Percentiles rank a stretch among this genome's conserved stretches.
phyloP scores from a whole-genome alignment of 2,113 vertebrate species.

The Clarias macrocephalus region DNA sequence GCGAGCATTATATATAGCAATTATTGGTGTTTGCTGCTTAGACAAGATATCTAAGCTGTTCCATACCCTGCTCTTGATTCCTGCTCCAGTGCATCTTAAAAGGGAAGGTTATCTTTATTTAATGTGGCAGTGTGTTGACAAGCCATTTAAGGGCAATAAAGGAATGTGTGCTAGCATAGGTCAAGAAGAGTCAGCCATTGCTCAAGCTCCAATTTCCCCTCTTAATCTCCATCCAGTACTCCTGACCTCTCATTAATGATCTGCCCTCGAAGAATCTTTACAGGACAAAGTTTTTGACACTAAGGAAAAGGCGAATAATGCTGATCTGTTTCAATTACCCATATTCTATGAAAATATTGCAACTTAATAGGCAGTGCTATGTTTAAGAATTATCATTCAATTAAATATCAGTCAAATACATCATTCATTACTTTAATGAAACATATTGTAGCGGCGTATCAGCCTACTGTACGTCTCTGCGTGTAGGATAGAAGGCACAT shows the following conservation, averaged over 20 bases:
- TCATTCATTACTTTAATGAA: neutral
- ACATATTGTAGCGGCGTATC: neutral
- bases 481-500: constrained; percentile 10
- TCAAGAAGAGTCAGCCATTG: constrained; percentile 46
- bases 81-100: constrained; percentile 3
- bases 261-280: constrained; percentile 49
- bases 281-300: constrained; percentile 49
- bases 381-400: constrained; percentile 25
- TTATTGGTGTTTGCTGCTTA: neutral
- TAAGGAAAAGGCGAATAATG: constrained; percentile 15
- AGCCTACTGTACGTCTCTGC: neutral
- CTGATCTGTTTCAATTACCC: constrained; percentile 40
- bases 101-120: constrained; percentile 18
- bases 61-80: neutral
- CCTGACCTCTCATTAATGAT: constrained; percentile 38
- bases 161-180: constrained; percentile 40
- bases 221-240: constrained; percentile 45
- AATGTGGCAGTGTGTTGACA: constrained; percentile 18
- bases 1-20: neutral
- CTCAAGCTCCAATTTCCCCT: constrained; percentile 34
- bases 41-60: neutral
- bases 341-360: constrained; percentile 7
- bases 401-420: neutral
- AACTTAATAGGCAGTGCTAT: constrained; percentile 27
- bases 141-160: constrained; percentile 44